Base-by-base conservation (phyloP, 2,113 vertebrate genomes). In the Okapia johnstoni region DNA sequence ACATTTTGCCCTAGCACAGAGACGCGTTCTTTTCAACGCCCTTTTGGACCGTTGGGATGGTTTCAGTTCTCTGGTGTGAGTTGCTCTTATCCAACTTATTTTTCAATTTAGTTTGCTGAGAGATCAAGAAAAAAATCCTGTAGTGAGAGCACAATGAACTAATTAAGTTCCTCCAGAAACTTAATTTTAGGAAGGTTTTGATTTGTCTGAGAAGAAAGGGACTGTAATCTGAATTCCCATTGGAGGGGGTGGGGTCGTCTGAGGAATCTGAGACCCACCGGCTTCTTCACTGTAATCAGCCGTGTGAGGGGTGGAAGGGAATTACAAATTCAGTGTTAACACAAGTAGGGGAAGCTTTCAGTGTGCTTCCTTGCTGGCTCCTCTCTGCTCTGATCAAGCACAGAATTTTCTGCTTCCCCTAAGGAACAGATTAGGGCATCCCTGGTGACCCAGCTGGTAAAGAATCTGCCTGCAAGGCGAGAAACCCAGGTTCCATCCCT, bases 171-270 rank as follows among this genome's bases (percentile, higher is more conserved):
- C 61, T 93, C 91, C 52, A 85, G 79, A 55, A 98, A 96, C 46
- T 43, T 73, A 96, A 54, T 81, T 96, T 96, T 93, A 57, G 89
- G 95, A 97, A 96, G 87, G 6, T 17, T 96, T 98, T 96, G 58
- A n/a, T 36, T 95, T 84, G 84, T 48, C 90, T 76, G 93, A 97
- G 95, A 88, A 70, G 52, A 96, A 97, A 28, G 43, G 60, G 7
- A 85, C 76, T 30, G 83, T 66, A 94, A 60, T 88, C 66, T 43
- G 3, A 85, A 33, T 96, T 83, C 96, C 70, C 57, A 83, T 90
- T 61, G 3, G 81, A 97, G 81, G 21, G 61, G 89, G 5, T 40
- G 40, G 76, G 61, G 86, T 97, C 81, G 80, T 90, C 58, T 58
- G 77, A 52, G 3, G 17, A 7, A 33, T 83, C 94, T 60, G 97